phyloP scores from a whole-genome alignment of 1,140 invertebrate species.

The Pentalonia nigronervosa region DNA sequence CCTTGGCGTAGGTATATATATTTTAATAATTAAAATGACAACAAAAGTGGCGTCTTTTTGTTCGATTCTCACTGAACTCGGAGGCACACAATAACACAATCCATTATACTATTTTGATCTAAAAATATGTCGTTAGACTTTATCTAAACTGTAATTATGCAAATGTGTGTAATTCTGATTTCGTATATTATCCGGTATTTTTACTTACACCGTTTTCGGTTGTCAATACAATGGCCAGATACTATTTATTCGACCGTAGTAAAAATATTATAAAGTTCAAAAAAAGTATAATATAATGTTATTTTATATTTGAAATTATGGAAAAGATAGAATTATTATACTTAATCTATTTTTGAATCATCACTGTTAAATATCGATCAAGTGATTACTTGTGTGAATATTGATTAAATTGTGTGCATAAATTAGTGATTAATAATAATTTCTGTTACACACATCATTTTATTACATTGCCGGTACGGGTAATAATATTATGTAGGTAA shows the following conservation, averaged over 20 bases:
- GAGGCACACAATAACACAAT: background rate
- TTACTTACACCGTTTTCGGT: background rate
- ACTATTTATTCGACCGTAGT: background rate
- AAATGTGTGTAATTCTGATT: background rate
- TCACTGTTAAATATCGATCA: no score
- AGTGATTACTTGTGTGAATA: no score
- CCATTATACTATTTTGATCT: constrained; percentile 11
- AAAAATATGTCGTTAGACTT: background rate
- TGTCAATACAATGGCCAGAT: background rate
- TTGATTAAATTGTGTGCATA: no score
- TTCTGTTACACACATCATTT: no score
- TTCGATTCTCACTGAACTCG: background rate
- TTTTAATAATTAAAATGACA: constrained; percentile 53
- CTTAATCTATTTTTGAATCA: no score
- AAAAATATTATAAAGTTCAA: background rate
- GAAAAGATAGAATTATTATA: no score
- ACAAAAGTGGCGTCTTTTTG: constrained; percentile 30
- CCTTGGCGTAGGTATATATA: no score
- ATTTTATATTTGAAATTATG: no score
- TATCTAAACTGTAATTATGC: background rate
- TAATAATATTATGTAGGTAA: no score
- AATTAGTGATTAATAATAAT: no score
- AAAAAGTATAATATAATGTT: no score
- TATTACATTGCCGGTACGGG: no score
- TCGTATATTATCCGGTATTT: background rate